Evolutionary conservation across 2,113 vertebrate genomes (phyloP).

Genomic region (Thermophis baileyi): DNA sequence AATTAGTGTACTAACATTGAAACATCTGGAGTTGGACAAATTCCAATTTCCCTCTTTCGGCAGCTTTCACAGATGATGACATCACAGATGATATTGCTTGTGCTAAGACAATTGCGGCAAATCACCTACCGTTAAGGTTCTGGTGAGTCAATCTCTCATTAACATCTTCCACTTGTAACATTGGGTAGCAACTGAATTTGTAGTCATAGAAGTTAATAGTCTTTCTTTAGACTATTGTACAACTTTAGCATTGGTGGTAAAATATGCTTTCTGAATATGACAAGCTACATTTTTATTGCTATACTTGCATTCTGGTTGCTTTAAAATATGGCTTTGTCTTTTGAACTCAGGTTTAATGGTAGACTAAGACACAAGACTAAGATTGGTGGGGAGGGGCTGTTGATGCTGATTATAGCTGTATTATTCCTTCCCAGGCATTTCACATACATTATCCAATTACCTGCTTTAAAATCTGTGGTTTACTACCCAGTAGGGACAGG

Average conservation of each 20-base stretch:
- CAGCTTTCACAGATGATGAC: not conserved
- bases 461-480: not conserved
- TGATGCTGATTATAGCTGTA: not conserved
- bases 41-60: not conserved
- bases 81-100: constrained; percentile 1
- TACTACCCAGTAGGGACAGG: not conserved
- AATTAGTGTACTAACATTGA: not conserved
- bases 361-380: not conserved
- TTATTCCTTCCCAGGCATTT: not conserved
- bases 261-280: not conserved
- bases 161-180: not conserved
- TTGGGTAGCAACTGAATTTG: not conserved
- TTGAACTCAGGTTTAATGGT: not conserved
- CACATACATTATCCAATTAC: not conserved
- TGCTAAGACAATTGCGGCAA: not conserved
- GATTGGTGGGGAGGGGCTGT: not conserved
- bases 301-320: not conserved
- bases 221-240: not conserved
- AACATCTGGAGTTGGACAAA: not conserved
- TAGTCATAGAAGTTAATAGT: not conserved
- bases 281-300: not conserved
- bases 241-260: not conserved
- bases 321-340: not conserved
- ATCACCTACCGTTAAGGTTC: too few species aligned
- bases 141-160: not conserved